phyloP scores from a whole-genome alignment of 2,888 invertebrate genomes.

The Zygaena filipendulae region DNA sequence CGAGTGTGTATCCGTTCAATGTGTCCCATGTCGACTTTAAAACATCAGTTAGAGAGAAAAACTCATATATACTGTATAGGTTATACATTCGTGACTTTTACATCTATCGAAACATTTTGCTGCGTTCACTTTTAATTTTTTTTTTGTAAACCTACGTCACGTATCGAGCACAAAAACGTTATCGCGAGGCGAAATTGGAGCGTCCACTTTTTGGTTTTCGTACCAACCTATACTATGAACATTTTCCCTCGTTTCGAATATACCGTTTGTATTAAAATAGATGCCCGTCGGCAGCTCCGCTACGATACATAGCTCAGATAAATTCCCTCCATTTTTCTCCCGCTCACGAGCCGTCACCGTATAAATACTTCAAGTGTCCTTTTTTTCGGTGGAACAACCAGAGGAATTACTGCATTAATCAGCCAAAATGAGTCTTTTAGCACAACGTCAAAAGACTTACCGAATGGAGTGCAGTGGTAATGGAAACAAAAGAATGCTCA shows the following conservation, averaged over 20 bases:
- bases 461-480: constrained; percentile 38
- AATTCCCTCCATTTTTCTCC: constrained; percentile 51
- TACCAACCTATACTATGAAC: constrained; percentile 18
- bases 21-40: too few relatives aligned
- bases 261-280: constrained; percentile 34
- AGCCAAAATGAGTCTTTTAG: constrained; percentile 60
- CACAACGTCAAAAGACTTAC: constrained; percentile 59
- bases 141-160: too few relatives aligned
- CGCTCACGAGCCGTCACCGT: constrained; percentile 41
- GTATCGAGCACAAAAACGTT: too few relatives aligned
- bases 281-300: constrained; percentile 26
- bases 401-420: constrained; percentile 60
- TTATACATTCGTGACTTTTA: too few relatives aligned
- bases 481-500: constrained; percentile 52
- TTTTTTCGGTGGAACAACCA: constrained; percentile 40
- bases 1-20: too few relatives aligned
- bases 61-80: too few relatives aligned
- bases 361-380: constrained; percentile 46
- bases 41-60: too few relatives aligned
- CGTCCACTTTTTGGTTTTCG: constrained; percentile 23
- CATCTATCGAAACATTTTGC: too few relatives aligned
- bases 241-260: constrained; percentile 19
- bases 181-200: constrained; percentile 21
- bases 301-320: constrained; percentile 42
- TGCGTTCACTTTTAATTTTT: too few relatives aligned